Evolutionary conservation across 1,140 invertebrate species (phyloP).

Genomic region (Zaprionus vittiger): DNA sequence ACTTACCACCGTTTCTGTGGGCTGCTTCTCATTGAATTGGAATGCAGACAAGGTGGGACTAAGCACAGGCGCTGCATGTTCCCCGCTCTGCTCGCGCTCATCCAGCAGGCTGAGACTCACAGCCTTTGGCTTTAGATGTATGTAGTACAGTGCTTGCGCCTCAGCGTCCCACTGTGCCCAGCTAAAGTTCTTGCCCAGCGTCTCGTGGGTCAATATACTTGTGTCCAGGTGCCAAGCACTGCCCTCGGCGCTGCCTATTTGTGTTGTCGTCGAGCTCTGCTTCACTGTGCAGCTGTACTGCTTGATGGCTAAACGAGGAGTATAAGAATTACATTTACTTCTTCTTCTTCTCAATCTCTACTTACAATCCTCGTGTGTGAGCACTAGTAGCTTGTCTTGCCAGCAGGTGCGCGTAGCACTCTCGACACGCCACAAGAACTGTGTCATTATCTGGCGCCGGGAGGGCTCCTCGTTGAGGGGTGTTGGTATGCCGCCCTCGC

Average conservation of each 20-base stretch:
- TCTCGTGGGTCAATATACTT: slow-evolving; percentile 86
- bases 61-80: slow-evolving; percentile 43
- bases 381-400: slow-evolving; percentile 89
- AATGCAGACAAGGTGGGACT: slow-evolving; percentile 91
- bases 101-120: slow-evolving; percentile 86
- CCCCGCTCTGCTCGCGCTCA: slow-evolving; percentile 85
- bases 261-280: slow-evolving; percentile 48
- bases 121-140: slow-evolving; percentile 89
- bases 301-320: slow-evolving; percentile 57
- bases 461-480: slow-evolving; percentile 84
- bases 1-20: slow-evolving; percentile 93
- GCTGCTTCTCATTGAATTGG: slow-evolving; percentile 93
- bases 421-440: slow-evolving; percentile 91
- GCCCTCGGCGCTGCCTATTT: slow-evolving; percentile 84
- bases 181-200: slow-evolving; percentile 89
- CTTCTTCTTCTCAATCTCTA: slow-evolving; percentile 16
- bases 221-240: slow-evolving; percentile 85
- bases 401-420: slow-evolving; percentile 85
- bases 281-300: slow-evolving; percentile 74
- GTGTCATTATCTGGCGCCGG: slow-evolving; percentile 89
- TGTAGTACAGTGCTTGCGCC: slow-evolving; percentile 90
- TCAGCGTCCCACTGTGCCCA: slow-evolving; percentile 93
- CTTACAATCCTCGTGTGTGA: slow-evolving; percentile 93
- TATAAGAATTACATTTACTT: neutral
- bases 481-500: slow-evolving; percentile 85